Evolutionary conservation across 2,797 vertebrate species (phyloP), one percentile per base, ranked within the genome.

Genomic region (Pseudopleuronectes americanus): DNA sequence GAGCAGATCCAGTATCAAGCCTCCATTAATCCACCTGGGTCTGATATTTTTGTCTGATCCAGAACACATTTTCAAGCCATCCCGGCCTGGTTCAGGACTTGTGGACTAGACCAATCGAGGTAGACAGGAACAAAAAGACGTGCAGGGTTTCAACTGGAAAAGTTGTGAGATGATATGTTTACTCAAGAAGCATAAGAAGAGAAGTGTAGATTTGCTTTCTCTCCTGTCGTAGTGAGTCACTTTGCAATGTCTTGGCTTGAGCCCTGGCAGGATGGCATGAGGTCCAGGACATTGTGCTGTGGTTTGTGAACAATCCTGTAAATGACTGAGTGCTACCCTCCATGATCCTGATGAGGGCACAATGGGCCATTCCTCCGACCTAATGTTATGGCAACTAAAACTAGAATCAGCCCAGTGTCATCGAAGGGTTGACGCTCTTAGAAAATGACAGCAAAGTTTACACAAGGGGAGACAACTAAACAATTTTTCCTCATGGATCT

Each of bases 1-100:
- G 57, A 84, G 75, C 21, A 24, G 86, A 87, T 91, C 84, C 71
- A 38, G 79, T 90, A 83, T 87, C 87, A 72, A 57, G 36, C 49
- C 61, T 68, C 43, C 0, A 28, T 45, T 77, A 70, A 84, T 80
- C 84, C 85, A 76, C 47, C 72, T 9, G n/a, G 71, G 76, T 74
- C 74, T 26, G 51, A 85, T 86, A 73, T 74, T 78, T 74, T 64
- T 57, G 70, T 74, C 61, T 45, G 83, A 80, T 87, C 77, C 76
- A 66, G 72, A 86, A 79, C 83, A 78, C 85, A 68, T 81, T 81
- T 77, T 87, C 78, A 87, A 80, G 41, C 24, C 63, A 47, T 61
- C 3, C 3, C n/a, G 45, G 77, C 71, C 22, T 76, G 57, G 64
- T n/a, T n/a, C n/a, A n/a, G n/a, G n/a, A n/a, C n/a, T n/a, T n/a